Conservation (phyloP, 2,113 vertebrate species). For the Vombatus ursinus region DNA sequence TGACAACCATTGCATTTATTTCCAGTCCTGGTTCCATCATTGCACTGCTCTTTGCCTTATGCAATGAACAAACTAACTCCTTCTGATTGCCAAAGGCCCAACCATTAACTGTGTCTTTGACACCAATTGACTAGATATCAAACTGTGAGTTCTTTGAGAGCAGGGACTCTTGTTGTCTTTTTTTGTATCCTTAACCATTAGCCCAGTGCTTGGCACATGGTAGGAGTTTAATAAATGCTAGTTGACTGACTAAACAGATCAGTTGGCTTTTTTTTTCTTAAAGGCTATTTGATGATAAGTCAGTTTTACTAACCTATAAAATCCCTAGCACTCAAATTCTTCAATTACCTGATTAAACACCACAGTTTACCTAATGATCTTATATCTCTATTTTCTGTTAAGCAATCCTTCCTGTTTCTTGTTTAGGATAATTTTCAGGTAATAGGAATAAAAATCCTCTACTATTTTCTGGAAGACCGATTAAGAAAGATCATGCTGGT, state of each 20-base stretch:
- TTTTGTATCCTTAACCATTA: background rate
- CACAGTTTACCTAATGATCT: background rate
- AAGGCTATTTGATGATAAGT: background rate
- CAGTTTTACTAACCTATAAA: background rate
- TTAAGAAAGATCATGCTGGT: background rate
- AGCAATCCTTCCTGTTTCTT: constrained; percentile 11
- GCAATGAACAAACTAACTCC: background rate
- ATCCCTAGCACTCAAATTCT: background rate
- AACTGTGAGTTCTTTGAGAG: background rate
- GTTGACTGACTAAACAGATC: background rate
- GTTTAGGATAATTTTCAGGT: background rate
- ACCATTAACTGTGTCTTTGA: background rate
- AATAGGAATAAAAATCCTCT: background rate
- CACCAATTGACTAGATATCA: background rate
- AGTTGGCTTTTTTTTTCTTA: background rate
- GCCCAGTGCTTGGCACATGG: background rate
- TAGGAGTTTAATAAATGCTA: background rate
- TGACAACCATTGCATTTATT: background rate
- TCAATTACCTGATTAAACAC: background rate
- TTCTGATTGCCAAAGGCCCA: background rate
- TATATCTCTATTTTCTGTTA: background rate
- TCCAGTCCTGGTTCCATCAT: background rate
- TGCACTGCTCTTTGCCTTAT: background rate
- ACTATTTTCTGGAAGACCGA: background rate
- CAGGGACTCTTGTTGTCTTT: background rate